Evolutionary conservation across 2,113 vertebrate species (phyloP).

Genomic region (Malurus alboscapulatus): DNA sequence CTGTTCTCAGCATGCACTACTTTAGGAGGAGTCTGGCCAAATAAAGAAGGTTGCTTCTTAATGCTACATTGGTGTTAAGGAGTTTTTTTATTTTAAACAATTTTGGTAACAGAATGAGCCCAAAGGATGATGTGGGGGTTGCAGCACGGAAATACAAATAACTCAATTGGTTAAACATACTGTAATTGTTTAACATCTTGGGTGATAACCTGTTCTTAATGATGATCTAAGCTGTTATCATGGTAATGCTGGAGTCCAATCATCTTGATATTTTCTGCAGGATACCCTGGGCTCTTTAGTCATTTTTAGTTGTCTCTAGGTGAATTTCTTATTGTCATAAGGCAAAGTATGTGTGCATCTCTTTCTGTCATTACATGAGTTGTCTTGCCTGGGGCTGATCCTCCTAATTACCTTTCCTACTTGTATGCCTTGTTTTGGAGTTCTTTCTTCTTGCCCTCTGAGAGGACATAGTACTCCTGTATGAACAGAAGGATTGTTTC

Average conservation of each 20-base stretch:
- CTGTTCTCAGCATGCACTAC: background rate
- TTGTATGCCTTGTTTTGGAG: background rate
- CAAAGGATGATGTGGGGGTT: background rate
- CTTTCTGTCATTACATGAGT: background rate
- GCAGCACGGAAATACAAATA: background rate
- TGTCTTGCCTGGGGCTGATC: background rate
- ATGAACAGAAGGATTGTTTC: background rate
- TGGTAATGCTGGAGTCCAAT: background rate
- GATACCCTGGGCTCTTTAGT: background rate
- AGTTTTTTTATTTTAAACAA: background rate
- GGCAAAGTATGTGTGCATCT: background rate
- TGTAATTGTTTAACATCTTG: background rate
- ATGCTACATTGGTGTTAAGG: too few species aligned
- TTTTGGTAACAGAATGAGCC: background rate
- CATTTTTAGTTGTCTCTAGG: background rate
- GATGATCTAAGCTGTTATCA: background rate
- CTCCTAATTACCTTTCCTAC: background rate
- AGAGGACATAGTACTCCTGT: background rate
- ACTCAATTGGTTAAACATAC: fast-evolving
- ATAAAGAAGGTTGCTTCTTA: background rate
- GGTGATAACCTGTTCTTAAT: background rate
- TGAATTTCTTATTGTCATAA: background rate
- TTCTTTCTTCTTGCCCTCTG: background rate
- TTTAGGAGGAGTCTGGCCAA: background rate
- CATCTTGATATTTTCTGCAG: background rate